Base-by-base conservation (phyloP, 2,888 invertebrate species). In the Melinaea menophilus region DNA sequence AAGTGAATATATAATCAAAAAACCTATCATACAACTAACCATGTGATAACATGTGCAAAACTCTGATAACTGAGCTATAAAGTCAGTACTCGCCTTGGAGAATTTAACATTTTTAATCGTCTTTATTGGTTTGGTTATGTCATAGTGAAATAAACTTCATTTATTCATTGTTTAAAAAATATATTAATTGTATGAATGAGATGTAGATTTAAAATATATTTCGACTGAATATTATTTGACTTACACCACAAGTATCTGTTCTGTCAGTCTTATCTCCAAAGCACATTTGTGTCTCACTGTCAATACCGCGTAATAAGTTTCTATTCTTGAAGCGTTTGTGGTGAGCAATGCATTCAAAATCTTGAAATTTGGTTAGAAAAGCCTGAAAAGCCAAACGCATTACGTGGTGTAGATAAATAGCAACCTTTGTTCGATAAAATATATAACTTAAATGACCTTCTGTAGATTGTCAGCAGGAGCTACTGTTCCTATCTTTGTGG, bases 171-270 rank as follows among this genome's bases (percentile, higher is more conserved):
- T 22, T 22, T 22, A 22, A 41, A 58, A 37, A 22, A 22, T 46
- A 11, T 11, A 11, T 46, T 46, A 46, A 46, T 46, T 7, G 12
- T 11, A 46, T 46, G 46, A 12, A 11, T 2, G 7, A 46, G 7
- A 11, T 46, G 12, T 46, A 12, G 7, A 7, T 46, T 46, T 46
- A 12, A 46, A 46, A 46, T 12, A n/a, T 51, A 35, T 57, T 45
- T 22, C 22, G 22, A 22, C 22, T 22, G 22, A 22, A 3, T 11
- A 2, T 3, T 45, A 0, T 22, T 22, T 22, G 47, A 47, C 34
- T 31, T 56, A 84, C 86, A 77, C 81, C 82, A 57, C 86, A 86
- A 0, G 85, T 84, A 13, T 86, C 86, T 56, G 75, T 83, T 0
- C 75, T 72, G 0, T 61, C 58, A 0, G 45, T 0, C n/a, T 72